Evolutionary conservation across 2,888 invertebrate species (phyloP), one percentile per base, ranked within the genome.

Genomic region (Athrips mouffetella): DNA sequence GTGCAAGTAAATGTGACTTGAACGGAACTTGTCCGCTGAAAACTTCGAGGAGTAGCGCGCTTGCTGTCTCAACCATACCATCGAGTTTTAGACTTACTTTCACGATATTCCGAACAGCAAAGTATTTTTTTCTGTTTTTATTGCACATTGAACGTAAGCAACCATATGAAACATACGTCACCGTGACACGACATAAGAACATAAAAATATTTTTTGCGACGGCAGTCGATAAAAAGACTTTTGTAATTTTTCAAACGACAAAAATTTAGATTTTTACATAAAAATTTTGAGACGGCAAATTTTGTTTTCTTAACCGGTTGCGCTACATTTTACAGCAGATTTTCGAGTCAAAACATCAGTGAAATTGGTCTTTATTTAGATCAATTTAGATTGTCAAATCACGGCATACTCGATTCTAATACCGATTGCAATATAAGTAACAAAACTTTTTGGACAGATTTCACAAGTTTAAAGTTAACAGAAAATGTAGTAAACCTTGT

Each of bases 181-280:
- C 65, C 61, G 60, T 85, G 85, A 80, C 84, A 82, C 77, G 80
- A 71, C 68, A 79, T 67, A 65, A 65, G 67, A 70, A 67, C 73
- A 76, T 76, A 70, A 75, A 71, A 72, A 72, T 70, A 67, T 71
- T 74, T 76, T 69, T 72, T 69, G 64, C 66, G 58, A 65, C 66
- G 59, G 64, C 63, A 67, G 73, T 72, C 64, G 64, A 65, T 71
- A 64, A 56, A n/a, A 57, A 55, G 58, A 60, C 57, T 62, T 65
- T 61, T 53, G 53, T 11, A 30, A 11, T 29, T 30, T 44, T 44
- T 44, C 7, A n/a, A 7, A 8, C 25, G 39, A 40, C 47, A 30
- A 49, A 18, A 46, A 39, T 47, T 49, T 49, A 33, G 16, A 30
- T 29, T 40, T n/a, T 47, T 15, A 45, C 31, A 16, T 29, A 29